Conservation (phyloP, 1,140 invertebrate genomes). For the Microplitis mediator region DNA sequence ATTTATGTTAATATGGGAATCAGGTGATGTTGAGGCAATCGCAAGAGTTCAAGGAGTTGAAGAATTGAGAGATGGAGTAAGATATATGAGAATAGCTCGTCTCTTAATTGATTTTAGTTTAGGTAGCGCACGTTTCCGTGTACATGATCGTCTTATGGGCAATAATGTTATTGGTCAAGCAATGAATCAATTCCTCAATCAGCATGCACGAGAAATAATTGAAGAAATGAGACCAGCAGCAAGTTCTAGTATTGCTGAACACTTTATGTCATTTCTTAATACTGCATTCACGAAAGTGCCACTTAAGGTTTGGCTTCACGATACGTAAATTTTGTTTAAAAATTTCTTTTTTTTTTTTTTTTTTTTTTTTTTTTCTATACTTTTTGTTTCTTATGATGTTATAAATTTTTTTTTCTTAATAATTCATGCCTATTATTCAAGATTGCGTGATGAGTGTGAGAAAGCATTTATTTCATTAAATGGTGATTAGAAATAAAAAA, state of each 20-base stretch:
- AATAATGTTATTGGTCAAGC: conserved; percentile 79
- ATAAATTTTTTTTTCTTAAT: not conserved
- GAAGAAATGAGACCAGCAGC: conserved; percentile 83
- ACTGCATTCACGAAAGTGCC: conserved; percentile 78
- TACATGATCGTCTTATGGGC: conserved; percentile 73
- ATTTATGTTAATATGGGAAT: not conserved
- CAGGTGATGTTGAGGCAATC: conserved; percentile 73
- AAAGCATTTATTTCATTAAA: not conserved
- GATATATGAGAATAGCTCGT: conserved; percentile 71
- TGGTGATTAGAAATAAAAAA: not conserved
- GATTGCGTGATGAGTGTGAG: not conserved
- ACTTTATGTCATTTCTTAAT: conserved; percentile 79
- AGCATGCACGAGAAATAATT: conserved; percentile 83
- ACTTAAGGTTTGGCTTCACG: conserved; percentile 75
- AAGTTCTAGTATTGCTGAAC: conserved; percentile 73
- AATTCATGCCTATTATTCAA: not conserved
- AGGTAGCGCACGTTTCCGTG: conserved; percentile 71
- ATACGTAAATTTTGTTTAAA: conserved; percentile 36
- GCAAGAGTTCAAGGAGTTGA: conserved; percentile 74
- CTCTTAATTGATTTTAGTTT: conserved; percentile 75
- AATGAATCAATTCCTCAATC: conserved; percentile 85
- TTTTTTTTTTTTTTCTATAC: not conserved
- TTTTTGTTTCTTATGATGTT: not conserved
- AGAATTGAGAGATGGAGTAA: conserved; percentile 64
- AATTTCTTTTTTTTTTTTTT: not conserved